Evolutionary conservation across 2,797 vertebrate genomes (phyloP).

Genomic region (Anas bernieri): DNA sequence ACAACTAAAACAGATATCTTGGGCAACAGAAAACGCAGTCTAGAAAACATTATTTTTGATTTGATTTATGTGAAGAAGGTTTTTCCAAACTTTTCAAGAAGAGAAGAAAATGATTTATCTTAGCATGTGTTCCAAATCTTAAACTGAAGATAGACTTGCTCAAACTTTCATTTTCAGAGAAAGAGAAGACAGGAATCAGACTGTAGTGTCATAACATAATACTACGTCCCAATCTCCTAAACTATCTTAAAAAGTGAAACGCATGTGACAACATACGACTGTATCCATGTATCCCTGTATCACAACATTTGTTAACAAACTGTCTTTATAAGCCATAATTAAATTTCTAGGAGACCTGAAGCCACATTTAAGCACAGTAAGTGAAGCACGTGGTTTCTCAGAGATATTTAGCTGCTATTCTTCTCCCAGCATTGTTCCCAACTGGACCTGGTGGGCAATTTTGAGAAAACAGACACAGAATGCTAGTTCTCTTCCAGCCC

Average conservation of each 20-base stretch:
- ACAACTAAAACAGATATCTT: not conserved
- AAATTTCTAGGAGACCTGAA: not conserved
- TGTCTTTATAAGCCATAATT: slow-evolving; percentile 41
- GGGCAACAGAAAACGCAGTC: not conserved
- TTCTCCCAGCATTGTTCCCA: not conserved
- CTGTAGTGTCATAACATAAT: not conserved
- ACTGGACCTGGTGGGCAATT: not conserved
- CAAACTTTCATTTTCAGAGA: not conserved
- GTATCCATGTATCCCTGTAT: slow-evolving; percentile 28
- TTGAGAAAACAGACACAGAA: not conserved
- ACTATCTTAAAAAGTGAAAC: not conserved
- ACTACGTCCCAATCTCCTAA: not conserved
- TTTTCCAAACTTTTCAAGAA: not conserved
- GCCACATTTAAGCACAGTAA: not conserved
- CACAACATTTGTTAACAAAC: slow-evolving; percentile 54
- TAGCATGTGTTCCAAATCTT: not conserved
- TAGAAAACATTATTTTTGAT: not conserved
- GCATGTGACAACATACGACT: not conserved
- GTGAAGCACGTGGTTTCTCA: not conserved
- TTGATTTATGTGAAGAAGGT: not conserved
- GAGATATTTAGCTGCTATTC: not conserved
- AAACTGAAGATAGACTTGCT: not conserved
- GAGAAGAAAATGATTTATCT: not conserved
- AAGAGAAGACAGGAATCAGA: not conserved
- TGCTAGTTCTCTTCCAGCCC: not conserved